Evolutionary conservation across 2,797 vertebrate species (phyloP), one percentile per base, ranked within the genome.

Genomic region (Melanotaenia nigrans): DNA sequence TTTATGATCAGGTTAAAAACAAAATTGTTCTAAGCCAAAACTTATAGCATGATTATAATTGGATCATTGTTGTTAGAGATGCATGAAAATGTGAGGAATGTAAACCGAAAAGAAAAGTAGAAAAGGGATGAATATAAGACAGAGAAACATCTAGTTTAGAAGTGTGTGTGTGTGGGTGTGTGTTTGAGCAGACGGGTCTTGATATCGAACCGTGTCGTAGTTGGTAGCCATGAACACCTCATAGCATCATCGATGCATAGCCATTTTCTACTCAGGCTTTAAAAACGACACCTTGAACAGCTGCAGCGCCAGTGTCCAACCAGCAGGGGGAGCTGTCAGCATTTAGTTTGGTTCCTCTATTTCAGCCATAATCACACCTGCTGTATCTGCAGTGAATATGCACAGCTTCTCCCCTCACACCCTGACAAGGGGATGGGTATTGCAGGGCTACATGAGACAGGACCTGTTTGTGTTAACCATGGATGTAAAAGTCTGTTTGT

Each of bases 231-330:
- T 68, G 62, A 14, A 75, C 87, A 77, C 91, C 81, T 90, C 86
- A 86, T 70, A 63, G 71, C 76, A 64, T 88, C 62, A 55, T 71
- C 68, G 51, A 89, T 81, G 62, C 82, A 87, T 68, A 89, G 92
- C 87, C 90, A 92, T 92, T 89, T 81, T 87, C 81, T 90, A 89
- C 92, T 93, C 92, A 93, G 93, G 92, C 93, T 89, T 89, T 79
- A 67, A 47, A 66, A 13, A 55, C 13, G 54, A 79, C 65, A 73
- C 82, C 73, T 77, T 78, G 77, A 87, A 85, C 82, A 85, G 87
- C 92, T 91, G 91, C 88, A 81, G 89, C 83, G 90, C 73, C 83
- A 74, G 85, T 79, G 68, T 88, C 78, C 66, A 57, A 90, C 92
- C 92, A 93, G 89, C 92, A 95, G 92, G 92, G 90, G 60, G 90